These are phyloP conservation scores for Darwinula stevensoni DNA, from an alignment of 2,888 invertebrate species.

Conservation along the genomic window DNA sequence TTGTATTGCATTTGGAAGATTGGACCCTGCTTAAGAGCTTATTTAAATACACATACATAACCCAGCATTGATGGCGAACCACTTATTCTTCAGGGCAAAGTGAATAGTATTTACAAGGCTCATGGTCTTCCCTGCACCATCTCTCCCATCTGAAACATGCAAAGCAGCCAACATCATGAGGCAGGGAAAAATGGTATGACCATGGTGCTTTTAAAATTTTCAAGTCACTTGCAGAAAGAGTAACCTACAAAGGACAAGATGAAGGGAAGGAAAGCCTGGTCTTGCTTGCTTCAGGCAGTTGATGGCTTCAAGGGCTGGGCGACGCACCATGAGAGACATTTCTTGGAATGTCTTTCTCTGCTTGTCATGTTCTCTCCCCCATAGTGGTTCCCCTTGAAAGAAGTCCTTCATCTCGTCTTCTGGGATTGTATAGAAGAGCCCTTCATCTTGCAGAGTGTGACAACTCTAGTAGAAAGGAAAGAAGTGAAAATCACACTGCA, in stretches of 20 bases:
- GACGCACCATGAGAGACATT: not conserved
- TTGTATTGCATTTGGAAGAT: not conserved
- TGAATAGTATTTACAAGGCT: not conserved
- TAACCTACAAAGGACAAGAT: not conserved
- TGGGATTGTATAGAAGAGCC: no score
- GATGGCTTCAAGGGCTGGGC: not conserved
- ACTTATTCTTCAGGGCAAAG: not conserved
- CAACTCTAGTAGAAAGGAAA: no score
- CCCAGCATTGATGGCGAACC: not conserved
- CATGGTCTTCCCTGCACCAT: not conserved
- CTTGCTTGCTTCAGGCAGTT: not conserved
- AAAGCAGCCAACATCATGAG: not conserved
- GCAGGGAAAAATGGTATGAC: not conserved
- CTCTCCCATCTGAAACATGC: not conserved
- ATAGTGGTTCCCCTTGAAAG: no score
- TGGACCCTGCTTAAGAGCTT: no score
- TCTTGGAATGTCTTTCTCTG: not conserved
- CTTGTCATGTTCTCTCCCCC: no score
- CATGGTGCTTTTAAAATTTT: not conserved
- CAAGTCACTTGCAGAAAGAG: not conserved
- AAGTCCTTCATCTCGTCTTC: no score
- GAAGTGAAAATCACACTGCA: no score
- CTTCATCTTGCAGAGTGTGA: no score
- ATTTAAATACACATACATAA: no score
- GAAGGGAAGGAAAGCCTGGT: not conserved